Evolutionary conservation across 1,140 invertebrate species (phyloP).

Genomic region (Hyles euphorbiae): DNA sequence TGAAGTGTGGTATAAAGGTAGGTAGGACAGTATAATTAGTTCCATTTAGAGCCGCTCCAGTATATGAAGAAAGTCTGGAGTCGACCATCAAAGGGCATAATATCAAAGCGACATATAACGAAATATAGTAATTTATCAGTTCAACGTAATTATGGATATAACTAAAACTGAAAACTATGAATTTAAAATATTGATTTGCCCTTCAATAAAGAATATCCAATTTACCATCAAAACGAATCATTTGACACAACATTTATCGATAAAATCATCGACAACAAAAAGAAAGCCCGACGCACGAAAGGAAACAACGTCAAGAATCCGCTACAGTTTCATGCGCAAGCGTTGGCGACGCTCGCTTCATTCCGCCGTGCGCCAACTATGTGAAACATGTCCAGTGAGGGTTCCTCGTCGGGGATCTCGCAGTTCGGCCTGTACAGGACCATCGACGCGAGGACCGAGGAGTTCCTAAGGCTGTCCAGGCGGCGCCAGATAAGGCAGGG

Average conservation of each 20-base stretch:
- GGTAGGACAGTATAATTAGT: too few relatives aligned
- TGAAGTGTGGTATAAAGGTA: too few relatives aligned
- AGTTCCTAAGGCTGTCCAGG: slow-evolving; percentile 59
- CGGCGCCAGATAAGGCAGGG: slow-evolving; percentile 58
- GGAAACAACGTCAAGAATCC: slow-evolving; percentile 51
- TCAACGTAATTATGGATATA: too few relatives aligned
- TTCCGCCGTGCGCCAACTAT: slow-evolving; percentile 9
- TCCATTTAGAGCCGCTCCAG: too few relatives aligned
- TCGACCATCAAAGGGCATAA: too few relatives aligned
- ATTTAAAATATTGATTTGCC: too few relatives aligned
- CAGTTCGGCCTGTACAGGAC: slow-evolving; percentile 63
- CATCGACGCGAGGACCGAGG: slow-evolving; percentile 60
- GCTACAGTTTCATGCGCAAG: slow-evolving; percentile 47
- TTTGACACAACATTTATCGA: neutral
- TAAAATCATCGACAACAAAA: slow-evolving; percentile 1
- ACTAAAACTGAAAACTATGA: too few relatives aligned
- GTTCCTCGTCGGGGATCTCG: slow-evolving; percentile 38
- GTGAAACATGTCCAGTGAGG: slow-evolving; percentile 64
- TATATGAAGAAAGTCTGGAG: too few relatives aligned
- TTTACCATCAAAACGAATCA: too few relatives aligned
- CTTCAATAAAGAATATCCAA: too few relatives aligned
- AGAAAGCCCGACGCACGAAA: slow-evolving; percentile 16
- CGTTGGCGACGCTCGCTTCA: slow-evolving; percentile 28
- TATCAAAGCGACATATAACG: too few relatives aligned
- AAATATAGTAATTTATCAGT: too few relatives aligned